Evolutionary conservation across 2,797 vertebrate species (phyloP).

Genomic region (Gallirallus australis): DNA sequence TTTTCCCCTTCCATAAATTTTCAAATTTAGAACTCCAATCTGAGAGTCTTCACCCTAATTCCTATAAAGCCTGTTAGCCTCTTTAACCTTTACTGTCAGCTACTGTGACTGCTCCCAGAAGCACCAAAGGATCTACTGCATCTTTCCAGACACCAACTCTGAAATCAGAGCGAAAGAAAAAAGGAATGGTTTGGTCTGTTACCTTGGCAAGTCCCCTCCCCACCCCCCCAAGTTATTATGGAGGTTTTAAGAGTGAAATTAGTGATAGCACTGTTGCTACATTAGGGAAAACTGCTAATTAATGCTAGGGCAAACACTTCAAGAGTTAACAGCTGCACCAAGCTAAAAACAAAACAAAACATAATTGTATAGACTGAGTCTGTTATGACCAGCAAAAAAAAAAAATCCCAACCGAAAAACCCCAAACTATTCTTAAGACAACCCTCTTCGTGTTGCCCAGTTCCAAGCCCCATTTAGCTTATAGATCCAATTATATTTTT

Average conservation of each 20-base stretch:
- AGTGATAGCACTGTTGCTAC: not conserved
- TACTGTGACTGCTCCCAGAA: not conserved
- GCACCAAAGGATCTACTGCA: accelerated
- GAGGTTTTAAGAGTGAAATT: not conserved
- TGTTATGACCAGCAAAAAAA: not conserved
- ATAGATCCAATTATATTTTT: not conserved
- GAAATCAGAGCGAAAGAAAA: not conserved
- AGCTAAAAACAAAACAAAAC: not conserved
- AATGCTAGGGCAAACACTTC: not conserved
- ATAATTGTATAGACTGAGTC: too few species aligned
- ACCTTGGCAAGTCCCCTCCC: not conserved
- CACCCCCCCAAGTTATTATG: accelerated
- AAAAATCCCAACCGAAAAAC: too few species aligned
- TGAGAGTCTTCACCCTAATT: not conserved
- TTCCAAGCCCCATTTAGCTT: not conserved
- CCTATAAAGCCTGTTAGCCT: not conserved
- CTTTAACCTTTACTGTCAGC: not conserved
- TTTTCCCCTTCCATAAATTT: not conserved
- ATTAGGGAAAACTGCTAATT: not conserved
- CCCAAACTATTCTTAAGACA: not conserved
- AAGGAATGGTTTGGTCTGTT: not conserved
- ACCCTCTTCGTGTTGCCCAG: not conserved
- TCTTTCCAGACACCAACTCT: not conserved
- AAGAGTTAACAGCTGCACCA: not conserved
- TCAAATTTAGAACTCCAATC: not conserved